Base-by-base conservation (phyloP, 2,113 vertebrate species). In the Lagopus leucura region DNA sequence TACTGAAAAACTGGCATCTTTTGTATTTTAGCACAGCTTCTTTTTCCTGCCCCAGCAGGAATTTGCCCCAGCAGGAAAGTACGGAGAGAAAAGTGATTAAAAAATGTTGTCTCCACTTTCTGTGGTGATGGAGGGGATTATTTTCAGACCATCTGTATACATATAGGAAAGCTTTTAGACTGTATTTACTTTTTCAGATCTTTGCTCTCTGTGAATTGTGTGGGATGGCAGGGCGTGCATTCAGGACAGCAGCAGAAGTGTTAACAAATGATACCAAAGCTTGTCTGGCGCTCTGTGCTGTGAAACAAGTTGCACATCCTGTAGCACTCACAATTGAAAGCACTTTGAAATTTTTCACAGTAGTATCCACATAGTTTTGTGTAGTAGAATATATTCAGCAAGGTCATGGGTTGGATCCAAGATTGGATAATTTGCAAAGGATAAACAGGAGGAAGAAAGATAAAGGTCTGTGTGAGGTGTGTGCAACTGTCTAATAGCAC, bases 251-350 rank as follows among this genome's bases (percentile, higher is more conserved):
- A 45, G 61, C 40, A 52, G 18, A 32, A 82, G 15, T 1, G 30
- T 12, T 21, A 32, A 32, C 2, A 63, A 48, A 45, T 17, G 6
- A 5, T 13, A 2, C 1, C 0, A 1, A 25, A 27, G 22, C 36
- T 40, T 65, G 40, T 30, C 19, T 64, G 60, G 50, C 60, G 5
- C 24, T 83, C 54, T 74, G 17, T 55, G 38, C 65, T 17, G 0
- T 42, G 65, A 38, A 50, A 28, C 0, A 30, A 52, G 17, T 12
- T 86, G 11, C 32, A 34, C 28, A 43, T 42, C 45, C 75, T 80
- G 72, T 42, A 58, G 38, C 60, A 71, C 86, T 86, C 75, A 47
- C 73, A 86, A 36, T 40, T 65, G 88, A 88, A 90, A 93, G 72
- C 1, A 15, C 64, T 43, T 36, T 43, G 69, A 81, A 93, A 65